Base-by-base conservation (phyloP, 1,140 invertebrate species). In the Psix sp. region DNA sequence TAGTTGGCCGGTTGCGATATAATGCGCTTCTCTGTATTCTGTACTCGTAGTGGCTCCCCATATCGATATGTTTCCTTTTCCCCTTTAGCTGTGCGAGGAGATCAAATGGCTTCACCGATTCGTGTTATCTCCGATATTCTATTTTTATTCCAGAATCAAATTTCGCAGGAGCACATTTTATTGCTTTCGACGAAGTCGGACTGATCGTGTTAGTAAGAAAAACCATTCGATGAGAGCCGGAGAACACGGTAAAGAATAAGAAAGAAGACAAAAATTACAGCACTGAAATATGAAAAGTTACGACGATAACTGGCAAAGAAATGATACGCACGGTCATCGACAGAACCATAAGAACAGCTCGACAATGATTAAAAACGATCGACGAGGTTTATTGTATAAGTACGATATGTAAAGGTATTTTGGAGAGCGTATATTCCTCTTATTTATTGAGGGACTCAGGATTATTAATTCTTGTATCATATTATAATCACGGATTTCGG, bases 21-120 rank as follows among this genome's bases (percentile, higher is more conserved):
- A 85, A 85, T 85, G 80, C 76, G 78, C 78, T 80, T 77, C 77
- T 84, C 80, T 84, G 82, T 84, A 84, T 84, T 84, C 84, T 76
- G 79, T 68, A 75, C 82, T 80, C 84, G 82, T 86, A 77, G 46
- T 51, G 73, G 71, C 80, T 80, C 81, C 82, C 84, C 84, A 86
- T 87, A 87, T 86, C 84, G 84, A 87, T 85, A 85, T 86, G 84
- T 85, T 86, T 80, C 78, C 78, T 72, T 75, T 31, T 60, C 77
- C 77, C 68, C 77, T 80, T 71, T 46, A 65, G 62, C 67, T 66
- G 15, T 63, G 65, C 80, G 76, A 75, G 62, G 74, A 85, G 84
- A 87, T 86, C 84, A 86, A 87, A 87, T 87, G 85, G 84, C 85
- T 87, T 87, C 85, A 87, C 84, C 85, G 84, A 87, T 87, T 86